Evolutionary conservation across 2,888 invertebrate genomes (phyloP), one percentile per base, ranked within the genome.

Genomic region (Agonopterix heracliana): DNA sequence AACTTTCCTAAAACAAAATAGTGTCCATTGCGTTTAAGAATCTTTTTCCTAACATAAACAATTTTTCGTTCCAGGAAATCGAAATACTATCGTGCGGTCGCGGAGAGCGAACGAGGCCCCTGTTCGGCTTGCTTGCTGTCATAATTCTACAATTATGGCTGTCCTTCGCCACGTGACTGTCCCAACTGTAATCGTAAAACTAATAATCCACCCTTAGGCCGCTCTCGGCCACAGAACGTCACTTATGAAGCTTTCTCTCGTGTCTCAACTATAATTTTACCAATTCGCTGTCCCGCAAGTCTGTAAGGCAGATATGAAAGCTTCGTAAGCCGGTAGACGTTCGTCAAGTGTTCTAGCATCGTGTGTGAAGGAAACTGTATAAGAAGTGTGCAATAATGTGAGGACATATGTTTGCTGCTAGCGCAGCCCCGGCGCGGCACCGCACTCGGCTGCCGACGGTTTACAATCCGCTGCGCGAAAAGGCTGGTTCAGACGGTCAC

Each of bases 71-170:
- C n/a, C 73, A 92, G 92, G 92, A 92, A 85, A 92, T 90, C 58
- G 92, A 92, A 72, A 92, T 92, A 59, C 90, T 87, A 59, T 90
- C 92, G 34, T 92, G 92, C 68, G 92, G 92, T 2, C 89, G 90
- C 57, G 84, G 81, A 10, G 74, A 63, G 0, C 74, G 74, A 41
- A 54, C 64, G 41, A 59, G 61, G 43, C 74, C 84, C 5, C 47
- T 74, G 34, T 56, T 67, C 55, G 74, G 69, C 13, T 56, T 78
- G 40, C 48, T 74, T 47, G 56, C 64, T 44, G 66, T 69, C 54
- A 61, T 79, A 51, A 58, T 71, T 48, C 61, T 78, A 53, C 73
- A 71, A 50, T 58, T 68, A 36, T 61, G 60, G 59, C 54, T 59
- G 49, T 44, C 55, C 26, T 46, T 74, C 49, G 63, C 67, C 65